phyloP scores from a whole-genome alignment of 1,140 invertebrate species.

The Drosophila athabasca region DNA sequence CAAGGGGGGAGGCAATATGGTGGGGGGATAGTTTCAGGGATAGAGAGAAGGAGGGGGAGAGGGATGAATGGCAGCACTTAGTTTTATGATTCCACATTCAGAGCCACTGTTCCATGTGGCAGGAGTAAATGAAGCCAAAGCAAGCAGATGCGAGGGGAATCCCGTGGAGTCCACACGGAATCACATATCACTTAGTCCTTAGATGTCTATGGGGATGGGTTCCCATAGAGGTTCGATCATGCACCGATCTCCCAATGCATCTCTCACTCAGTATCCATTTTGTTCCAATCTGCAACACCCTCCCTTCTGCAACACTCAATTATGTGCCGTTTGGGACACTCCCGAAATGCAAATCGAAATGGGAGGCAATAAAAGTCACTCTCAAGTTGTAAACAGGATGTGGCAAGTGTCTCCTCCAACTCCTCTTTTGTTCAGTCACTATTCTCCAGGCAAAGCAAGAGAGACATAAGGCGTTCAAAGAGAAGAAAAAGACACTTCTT shows the following conservation, averaged over 20 bases:
- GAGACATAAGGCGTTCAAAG: slow-evolving; percentile 17
- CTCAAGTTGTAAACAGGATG: slow-evolving; percentile 45
- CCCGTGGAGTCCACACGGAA: background rate
- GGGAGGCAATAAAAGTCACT: slow-evolving; percentile 52
- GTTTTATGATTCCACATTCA: slow-evolving; percentile 55
- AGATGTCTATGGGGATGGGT: background rate
- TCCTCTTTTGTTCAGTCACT: background rate
- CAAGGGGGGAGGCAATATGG: background rate
- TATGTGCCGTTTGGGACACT: background rate
- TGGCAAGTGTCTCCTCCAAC: slow-evolving; percentile 9
- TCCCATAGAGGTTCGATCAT: background rate
- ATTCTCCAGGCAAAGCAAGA: background rate
- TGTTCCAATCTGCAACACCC: background rate
- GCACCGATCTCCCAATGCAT: background rate
- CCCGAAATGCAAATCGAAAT: slow-evolving; percentile 43
- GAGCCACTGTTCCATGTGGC: slow-evolving; percentile 59
- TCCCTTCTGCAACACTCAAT: slow-evolving; percentile 1
- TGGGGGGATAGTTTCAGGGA: background rate
- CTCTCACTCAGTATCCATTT: background rate
- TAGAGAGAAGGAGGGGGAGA: background rate
- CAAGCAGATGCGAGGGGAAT: slow-evolving; percentile 2
- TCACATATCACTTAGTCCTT: background rate
- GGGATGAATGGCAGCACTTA: slow-evolving; percentile 56
- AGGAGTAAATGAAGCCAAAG: slow-evolving; percentile 26
- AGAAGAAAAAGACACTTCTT: background rate